Evolutionary conservation across 2,113 vertebrate species (phyloP).

Genomic region (Chaetodon trifascialis): DNA sequence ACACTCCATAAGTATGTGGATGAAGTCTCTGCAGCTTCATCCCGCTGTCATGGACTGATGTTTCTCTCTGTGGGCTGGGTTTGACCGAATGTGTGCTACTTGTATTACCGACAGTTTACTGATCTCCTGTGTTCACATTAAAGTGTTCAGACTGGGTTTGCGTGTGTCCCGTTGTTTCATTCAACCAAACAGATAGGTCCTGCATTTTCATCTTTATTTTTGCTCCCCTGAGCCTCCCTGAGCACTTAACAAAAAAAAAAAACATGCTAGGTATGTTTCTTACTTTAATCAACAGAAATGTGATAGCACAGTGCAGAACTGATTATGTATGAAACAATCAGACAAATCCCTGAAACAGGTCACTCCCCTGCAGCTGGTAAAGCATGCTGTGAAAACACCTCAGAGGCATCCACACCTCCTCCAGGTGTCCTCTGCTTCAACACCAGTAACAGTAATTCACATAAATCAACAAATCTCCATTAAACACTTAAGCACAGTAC

Average conservation of each 20-base stretch:
- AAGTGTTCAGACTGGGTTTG: conserved; percentile 78
- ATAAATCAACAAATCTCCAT: conserved; percentile 9
- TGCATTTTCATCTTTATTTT: background rate
- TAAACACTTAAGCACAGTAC: background rate
- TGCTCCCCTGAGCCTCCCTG: background rate
- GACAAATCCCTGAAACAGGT: conserved; percentile 33
- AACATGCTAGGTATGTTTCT: conserved; percentile 2
- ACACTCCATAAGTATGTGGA: conserved; percentile 50
- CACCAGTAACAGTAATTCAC: background rate
- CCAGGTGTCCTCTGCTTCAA: background rate
- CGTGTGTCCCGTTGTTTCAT: conserved; percentile 3
- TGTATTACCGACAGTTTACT: conserved; percentile 75
- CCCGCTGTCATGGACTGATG: conserved; percentile 41
- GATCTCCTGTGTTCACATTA: conserved; percentile 81
- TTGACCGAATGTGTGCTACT: conserved; percentile 56
- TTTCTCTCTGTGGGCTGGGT: conserved; percentile 47
- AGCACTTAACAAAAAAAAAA: background rate
- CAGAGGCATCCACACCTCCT: background rate
- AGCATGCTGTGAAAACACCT: conserved; percentile 16
- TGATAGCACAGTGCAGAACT: conserved; percentile 27
- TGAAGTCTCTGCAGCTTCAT: conserved; percentile 27
- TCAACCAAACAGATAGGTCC: background rate
- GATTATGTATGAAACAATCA: conserved; percentile 6
- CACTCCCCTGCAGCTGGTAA: background rate
- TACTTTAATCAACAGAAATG: conserved; percentile 47